Evolutionary conservation across 2,888 invertebrate species (phyloP).

Genomic region (Halocaridina rubra): DNA sequence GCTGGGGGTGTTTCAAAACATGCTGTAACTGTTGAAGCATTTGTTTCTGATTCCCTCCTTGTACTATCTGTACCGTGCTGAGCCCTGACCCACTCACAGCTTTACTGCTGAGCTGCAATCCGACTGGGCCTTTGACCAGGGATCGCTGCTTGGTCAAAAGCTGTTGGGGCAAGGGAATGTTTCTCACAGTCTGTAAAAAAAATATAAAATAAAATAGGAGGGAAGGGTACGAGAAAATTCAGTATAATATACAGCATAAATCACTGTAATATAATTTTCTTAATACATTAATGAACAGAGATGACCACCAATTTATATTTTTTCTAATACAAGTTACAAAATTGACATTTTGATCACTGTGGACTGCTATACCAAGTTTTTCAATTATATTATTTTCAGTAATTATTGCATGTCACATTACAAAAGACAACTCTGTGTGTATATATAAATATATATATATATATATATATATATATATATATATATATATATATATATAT

Average conservation of each 20-base stretch:
- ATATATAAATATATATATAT: too few relatives aligned
- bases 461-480: too few relatives aligned
- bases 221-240: not conserved
- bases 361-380: too few relatives aligned
- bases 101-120: slow-evolving; percentile 49
- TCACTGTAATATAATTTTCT: not conserved
- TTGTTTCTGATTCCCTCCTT: slow-evolving; percentile 73
- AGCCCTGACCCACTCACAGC: slow-evolving; percentile 39
- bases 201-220: too few relatives aligned
- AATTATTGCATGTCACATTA: too few relatives aligned
- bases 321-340: not conserved
- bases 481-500: too few relatives aligned
- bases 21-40: slow-evolving; percentile 81
- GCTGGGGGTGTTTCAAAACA: slow-evolving; percentile 74
- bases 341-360: too few relatives aligned
- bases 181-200: slow-evolving; percentile 45
- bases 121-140: slow-evolving; percentile 61
- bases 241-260: not conserved
- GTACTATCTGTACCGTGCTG: slow-evolving; percentile 74
- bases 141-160: slow-evolving; percentile 73
- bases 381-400: too few relatives aligned
- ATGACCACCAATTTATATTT: too few relatives aligned
- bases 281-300: too few relatives aligned
- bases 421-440: too few relatives aligned
- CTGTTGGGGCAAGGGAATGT: slow-evolving; percentile 70